Base-by-base conservation (phyloP, 1,140 invertebrate genomes). In the Oppia nitens region DNA sequence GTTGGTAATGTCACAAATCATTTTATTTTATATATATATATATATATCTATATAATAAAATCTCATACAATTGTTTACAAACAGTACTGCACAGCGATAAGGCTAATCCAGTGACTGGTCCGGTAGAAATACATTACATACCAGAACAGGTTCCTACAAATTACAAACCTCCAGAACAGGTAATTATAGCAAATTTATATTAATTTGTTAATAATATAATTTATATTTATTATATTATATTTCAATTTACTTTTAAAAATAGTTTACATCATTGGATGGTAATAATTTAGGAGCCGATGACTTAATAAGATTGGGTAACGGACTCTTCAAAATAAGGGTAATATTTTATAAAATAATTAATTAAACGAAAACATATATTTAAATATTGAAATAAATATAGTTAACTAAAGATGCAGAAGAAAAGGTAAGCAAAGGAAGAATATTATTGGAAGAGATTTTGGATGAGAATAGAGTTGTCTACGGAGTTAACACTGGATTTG, bases 401-500 rank as follows among this genome's bases (percentile, higher is more conserved):
- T 61, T 81, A 17, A 75, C 78, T 11, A 65, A 70, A 40, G 78
- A 81, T 60, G 70, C 79, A 2, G 72, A 78, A 64, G 68, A 75
- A 40, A 74, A 73, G 40, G 75, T 82, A 0, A 70, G 68, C 27
- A 75, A 74, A 55, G 71, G 79, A 2, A 68, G 80, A 63, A 67
- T 71, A 2, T 62, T 82, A 21, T 70, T 82, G n/a, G 81, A 82
- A 56, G 73, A 76, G 52, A 78, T 82, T 60, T 65, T 82, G 21
- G 68, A 71, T 61, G 78, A 79, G 64, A 79, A 81, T 59, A 76
- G 78, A 75, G 79, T 80, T 60, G 81, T 81, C 4, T 84, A 84
- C 69, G 83, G 82, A 21, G 79, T 84, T 32, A 85, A 81, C 3
- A 85, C 83, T n/a, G 83, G 83, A 29, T 83, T 85, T 69, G 83